Base-by-base conservation (phyloP, 1,140 invertebrate species). In the Drosophila grimshawi region DNA sequence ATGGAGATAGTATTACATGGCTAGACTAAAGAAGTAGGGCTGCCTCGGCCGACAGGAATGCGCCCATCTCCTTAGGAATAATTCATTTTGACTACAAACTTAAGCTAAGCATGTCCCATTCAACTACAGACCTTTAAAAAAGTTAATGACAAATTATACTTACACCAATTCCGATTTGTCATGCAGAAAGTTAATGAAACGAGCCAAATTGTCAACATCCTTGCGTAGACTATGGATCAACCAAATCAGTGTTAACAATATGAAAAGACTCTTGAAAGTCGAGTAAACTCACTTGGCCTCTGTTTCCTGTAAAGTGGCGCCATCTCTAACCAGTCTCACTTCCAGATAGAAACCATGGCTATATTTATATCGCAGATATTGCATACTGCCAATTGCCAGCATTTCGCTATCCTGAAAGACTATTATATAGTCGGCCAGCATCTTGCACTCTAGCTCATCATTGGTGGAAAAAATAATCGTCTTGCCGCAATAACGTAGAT, bases 371-470 rank as follows among this genome's bases (percentile, higher is more conserved):
- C 86, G 80, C 43, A 92, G 37, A 49, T 91, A 82, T n/a, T 90
- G 86, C 27, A 78, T 56, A 37, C 81, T 90, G 10, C 96, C 96
- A 91, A 94, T 95, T 80, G 97, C 98, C 79, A 95, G 94, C 29
- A 98, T 93, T 68, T 94, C 93, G 3, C 97, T 97, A 41, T 96
- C 94, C 51, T 97, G 95, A 94, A 99, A 96, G 30, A 99, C 97
- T 6, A 97, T 96, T 65, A 99, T 97, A 68, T 97, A 94, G 92
- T 99, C 98, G 2, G 97, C 98, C 0, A 99, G 93, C 32, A 96
- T 94, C 93, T 99, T 98, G 30, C 98, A 98, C 93, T 99, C 98
- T 91, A 99, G 97, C 96, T 99, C 98, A 92, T 97, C 98, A 92
- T 98, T 98, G 5, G 98, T 99, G 3, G 97, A 97, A 10, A 99